Conservation (phyloP, 2,113 vertebrate species). For the Raja brachyura region DNA sequence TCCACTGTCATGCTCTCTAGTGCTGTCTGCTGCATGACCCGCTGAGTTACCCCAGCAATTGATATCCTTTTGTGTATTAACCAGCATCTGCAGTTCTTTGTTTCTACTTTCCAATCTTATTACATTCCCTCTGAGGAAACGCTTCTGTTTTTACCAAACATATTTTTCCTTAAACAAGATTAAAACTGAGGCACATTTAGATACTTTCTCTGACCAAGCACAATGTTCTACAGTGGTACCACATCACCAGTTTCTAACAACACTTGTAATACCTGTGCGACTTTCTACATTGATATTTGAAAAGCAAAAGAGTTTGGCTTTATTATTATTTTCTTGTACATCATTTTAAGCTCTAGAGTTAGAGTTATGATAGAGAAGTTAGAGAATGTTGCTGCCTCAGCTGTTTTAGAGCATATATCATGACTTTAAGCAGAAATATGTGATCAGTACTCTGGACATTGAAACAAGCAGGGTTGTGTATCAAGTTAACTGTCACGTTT, state of each 20-base stretch:
- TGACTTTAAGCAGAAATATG: constrained; percentile 5
- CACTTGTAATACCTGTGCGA: neutral
- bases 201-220: constrained; percentile 22
- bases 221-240: neutral
- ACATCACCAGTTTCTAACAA: constrained; percentile 12
- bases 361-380: no score
- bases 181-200: neutral
- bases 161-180: neutral
- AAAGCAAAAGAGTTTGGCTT: neutral
- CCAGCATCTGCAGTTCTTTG: no score
- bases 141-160: neutral
- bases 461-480: constrained; percentile 11
- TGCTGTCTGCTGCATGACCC: no score
- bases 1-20: no score
- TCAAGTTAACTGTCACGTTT: constrained; percentile 1
- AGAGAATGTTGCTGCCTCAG: neutral
- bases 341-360: neutral
- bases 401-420: neutral
- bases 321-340: constrained; percentile 10
- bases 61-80: no score
- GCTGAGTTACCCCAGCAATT: no score
- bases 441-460: neutral
- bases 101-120: no score
- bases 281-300: neutral
- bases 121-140: constrained; percentile 28